These are phyloP conservation scores for Clavelina lepadiformis DNA, from an alignment of 23 tunicate species.

Conservation along the genomic window DNA sequence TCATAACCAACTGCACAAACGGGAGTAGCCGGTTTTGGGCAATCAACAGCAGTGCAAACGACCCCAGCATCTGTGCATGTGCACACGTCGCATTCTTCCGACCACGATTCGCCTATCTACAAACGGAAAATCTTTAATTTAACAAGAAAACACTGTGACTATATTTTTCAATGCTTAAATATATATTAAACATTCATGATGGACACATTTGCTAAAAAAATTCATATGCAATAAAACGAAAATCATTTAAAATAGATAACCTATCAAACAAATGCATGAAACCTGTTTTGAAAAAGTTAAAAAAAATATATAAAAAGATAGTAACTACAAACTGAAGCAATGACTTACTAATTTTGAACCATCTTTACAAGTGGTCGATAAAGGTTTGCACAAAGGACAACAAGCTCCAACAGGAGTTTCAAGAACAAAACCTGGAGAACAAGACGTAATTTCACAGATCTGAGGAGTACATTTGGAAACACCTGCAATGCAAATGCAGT, in stretches of 20 bases:
- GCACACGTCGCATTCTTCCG: slow-evolving; percentile 60
- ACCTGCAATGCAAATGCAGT: slow-evolving; percentile 93
- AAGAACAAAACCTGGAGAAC: slow-evolving; percentile 40
- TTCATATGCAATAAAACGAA: too few relatives aligned
- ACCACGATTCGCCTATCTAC: slow-evolving; percentile 84
- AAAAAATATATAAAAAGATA: neutral
- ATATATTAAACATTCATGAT: too few relatives aligned
- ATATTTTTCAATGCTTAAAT: too few relatives aligned
- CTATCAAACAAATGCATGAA: too few relatives aligned
- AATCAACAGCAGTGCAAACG: slow-evolving; percentile 48
- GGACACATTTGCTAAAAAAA: too few relatives aligned
- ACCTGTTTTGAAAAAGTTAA: too few relatives aligned
- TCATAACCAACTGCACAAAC: slow-evolving; percentile 62
- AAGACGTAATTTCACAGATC: slow-evolving; percentile 56
- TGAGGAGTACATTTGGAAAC: slow-evolving; percentile 70
- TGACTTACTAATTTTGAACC: slow-evolving; percentile 57
- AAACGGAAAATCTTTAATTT: too few relatives aligned
- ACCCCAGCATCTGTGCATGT: slow-evolving; percentile 64
- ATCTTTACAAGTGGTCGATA: slow-evolving; percentile 46
- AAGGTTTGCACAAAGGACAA: slow-evolving; percentile 59
- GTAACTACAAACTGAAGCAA: neutral
- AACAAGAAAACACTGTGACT: neutral
- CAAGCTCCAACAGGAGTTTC: slow-evolving; percentile 33
- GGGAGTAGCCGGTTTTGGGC: slow-evolving; percentile 47
- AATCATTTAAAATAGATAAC: too few relatives aligned